phyloP scores from a whole-genome alignment of 2,888 invertebrate species.

The Euplagia quadripunctaria region DNA sequence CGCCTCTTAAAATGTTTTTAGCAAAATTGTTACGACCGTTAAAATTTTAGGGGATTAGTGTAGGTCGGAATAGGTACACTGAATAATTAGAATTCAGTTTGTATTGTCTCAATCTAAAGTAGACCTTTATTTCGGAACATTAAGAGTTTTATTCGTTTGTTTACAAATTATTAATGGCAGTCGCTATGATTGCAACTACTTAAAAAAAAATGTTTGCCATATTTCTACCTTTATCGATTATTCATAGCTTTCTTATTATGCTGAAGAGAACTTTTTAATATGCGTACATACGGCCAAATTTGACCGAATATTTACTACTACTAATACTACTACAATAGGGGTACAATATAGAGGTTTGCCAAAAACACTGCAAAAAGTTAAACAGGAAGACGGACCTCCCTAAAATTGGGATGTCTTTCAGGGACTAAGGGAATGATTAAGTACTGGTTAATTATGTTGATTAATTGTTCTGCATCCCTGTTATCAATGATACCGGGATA shows the following conservation, averaged over 20 bases:
- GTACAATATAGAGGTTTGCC: background rate
- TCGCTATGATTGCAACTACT: background rate
- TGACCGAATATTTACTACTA: background rate
- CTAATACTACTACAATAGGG: background rate
- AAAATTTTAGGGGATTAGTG: background rate
- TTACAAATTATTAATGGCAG: background rate
- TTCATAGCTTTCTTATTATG: background rate
- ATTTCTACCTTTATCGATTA: background rate
- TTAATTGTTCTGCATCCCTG: background rate
- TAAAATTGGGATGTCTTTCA: background rate
- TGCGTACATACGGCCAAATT: background rate
- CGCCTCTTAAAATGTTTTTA: conserved; percentile 47
- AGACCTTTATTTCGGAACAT: background rate
- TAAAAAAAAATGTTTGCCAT: background rate
- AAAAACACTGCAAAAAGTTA: background rate
- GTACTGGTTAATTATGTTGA: background rate
- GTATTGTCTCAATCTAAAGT: background rate
- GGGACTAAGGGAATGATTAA: background rate
- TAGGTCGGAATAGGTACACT: background rate
- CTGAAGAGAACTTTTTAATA: background rate
- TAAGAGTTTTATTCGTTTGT: background rate
- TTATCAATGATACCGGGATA: no score
- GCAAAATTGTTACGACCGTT: conserved; percentile 41
- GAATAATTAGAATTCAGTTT: background rate
- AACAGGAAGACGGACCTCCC: background rate